Conservation (phyloP, 2,888 invertebrate species). For the Hydraecia micacea region DNA sequence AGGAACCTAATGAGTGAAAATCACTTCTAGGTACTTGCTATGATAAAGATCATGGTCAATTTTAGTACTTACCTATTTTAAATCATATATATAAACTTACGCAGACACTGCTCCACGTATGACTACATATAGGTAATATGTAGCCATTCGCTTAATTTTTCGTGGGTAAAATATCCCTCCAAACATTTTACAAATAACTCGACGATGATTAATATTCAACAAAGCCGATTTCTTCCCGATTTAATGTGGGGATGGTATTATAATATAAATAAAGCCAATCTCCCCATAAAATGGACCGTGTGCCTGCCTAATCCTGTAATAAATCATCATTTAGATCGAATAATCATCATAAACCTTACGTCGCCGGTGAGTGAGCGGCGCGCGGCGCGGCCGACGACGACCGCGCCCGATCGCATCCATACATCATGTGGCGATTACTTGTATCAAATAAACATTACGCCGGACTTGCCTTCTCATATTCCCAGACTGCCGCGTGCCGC, state of each 20-base stretch:
- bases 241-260: constrained; percentile 79
- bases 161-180: constrained; percentile 23
- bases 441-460: constrained; percentile 89
- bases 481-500: constrained; percentile 77
- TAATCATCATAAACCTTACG: constrained; percentile 88
- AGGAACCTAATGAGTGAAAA: background rate
- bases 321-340: constrained; percentile 89
- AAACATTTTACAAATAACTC: constrained; percentile 65
- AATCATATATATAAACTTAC: background rate
- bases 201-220: constrained; percentile 74
- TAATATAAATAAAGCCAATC: constrained; percentile 87
- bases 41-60: background rate
- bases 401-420: constrained; percentile 76
- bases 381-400: constrained; percentile 62
- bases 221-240: constrained; percentile 82
- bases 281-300: constrained; percentile 85
- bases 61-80: background rate
- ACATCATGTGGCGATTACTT: constrained; percentile 88
- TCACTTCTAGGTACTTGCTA: background rate
- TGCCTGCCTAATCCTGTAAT: constrained; percentile 87
- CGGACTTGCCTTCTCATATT: constrained; percentile 81
- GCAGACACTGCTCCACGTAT: background rate
- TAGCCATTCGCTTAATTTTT: background rate
- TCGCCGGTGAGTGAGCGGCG: constrained; percentile 72
- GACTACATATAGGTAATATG: background rate